Base-by-base conservation (phyloP, 92 coral and sea anemone genomes). In the Palythoa caribaeorum region DNA sequence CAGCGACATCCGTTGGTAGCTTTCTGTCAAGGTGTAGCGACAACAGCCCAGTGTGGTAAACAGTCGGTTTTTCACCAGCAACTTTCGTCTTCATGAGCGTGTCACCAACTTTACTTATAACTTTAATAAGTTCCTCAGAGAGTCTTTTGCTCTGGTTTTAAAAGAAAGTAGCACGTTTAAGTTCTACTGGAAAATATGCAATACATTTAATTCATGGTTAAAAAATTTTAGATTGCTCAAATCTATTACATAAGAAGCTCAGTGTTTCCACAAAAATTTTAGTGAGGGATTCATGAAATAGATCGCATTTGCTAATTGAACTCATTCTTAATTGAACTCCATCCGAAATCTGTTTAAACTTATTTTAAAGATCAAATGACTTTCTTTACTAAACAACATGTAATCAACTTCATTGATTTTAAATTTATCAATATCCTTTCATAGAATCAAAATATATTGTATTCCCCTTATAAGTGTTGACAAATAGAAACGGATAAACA, bases 61-160 rank as follows among this genome's bases (percentile, higher is more conserved):
- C 74, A 19, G 76, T 81, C 48, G 73, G 75, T 12, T 69, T 81
- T 66, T 81, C 86, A 20, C 60, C 86, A 11, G 86, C 86, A 35
- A 81, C 86, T 36, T 65, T 81, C 74, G 6, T 19, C 63, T 28
- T 44, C 37, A 81, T 44, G 57, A 81, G 60, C 15, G 76, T 66
- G 53, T 47, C 74, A 17, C 48, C 19, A 48, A 66, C 62, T 15
- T 66, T 81, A 37, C 12, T 69, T 54, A 81, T 69, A 5, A 81
- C 76, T 2, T 20, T 3, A 37, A 81, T 14, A 36, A 81, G 10
- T 1, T 44, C 62, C 75, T 63, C 40, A 13, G 73, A 62, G 19
- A 81, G 76, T 6, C 47, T 48, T 51, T 81, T 81, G 57, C 73
- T 81, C 86, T 81, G 40, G 21, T 12, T 12, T 20, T 5, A 48